phyloP scores from a whole-genome alignment of 2,113 vertebrate genomes.

The Nothobranchius furzeri region DNA sequence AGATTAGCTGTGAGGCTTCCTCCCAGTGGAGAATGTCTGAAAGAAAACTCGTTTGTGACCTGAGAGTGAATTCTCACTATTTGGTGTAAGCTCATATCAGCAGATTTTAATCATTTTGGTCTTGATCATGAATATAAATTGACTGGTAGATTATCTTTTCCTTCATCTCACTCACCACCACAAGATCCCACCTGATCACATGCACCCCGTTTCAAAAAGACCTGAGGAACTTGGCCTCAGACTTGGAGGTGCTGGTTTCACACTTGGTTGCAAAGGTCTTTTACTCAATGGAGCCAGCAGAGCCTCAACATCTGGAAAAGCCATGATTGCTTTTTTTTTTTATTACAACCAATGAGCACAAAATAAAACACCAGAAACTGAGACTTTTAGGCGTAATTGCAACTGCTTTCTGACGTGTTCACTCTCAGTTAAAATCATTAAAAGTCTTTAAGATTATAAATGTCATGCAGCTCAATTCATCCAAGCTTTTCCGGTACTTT shows the following conservation, averaged over 20 bases:
- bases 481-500: slow-evolving; percentile 17
- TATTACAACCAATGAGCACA: neutral
- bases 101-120: neutral
- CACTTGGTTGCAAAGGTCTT: neutral
- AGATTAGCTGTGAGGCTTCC: too few relatives aligned
- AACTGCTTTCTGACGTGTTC: neutral
- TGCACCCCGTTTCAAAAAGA: neutral
- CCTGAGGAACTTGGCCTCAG: neutral
- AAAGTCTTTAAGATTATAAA: slow-evolving; percentile 1
- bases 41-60: too few relatives aligned
- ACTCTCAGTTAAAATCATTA: slow-evolving; percentile 1
- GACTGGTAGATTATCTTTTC: neutral
- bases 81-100: neutral
- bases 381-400: neutral
- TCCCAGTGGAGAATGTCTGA: too few relatives aligned
- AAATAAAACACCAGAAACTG: neutral
- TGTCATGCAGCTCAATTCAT: slow-evolving; percentile 26
- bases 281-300: neutral
- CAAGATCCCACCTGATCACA: neutral
- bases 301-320: neutral
- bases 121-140: neutral
- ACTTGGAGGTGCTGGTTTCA: neutral
- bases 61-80: neutral
- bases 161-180: neutral
- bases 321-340: neutral